A percentile compares a stretch with the other conserved stretches of the same genome.
Evolutionary conservation across 1,140 invertebrate species (phyloP).

Genomic region (Colletes latitarsis): DNA sequence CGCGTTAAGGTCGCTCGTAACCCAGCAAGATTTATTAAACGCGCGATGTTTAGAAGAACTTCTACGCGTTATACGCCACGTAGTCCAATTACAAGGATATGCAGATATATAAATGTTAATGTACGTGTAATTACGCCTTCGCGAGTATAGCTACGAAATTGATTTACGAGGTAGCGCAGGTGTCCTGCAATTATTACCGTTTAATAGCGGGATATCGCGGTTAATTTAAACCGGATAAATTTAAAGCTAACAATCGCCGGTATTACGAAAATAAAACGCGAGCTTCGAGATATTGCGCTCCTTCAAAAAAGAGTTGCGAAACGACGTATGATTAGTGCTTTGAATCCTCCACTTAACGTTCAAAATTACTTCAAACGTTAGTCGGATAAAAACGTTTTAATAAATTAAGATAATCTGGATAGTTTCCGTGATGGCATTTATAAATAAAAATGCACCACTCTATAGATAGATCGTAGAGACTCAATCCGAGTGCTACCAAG

Average conservation of each 20-base stretch:
- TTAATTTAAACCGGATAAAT: constrained; percentile 17
- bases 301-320: too few species aligned
- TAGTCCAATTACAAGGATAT: neutral
- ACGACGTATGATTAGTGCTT: too few species aligned
- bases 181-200: constrained; percentile 33
- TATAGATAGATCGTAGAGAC: too few species aligned
- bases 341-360: too few species aligned
- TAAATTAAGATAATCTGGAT: too few species aligned
- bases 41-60: too few species aligned
- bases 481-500: too few species aligned
- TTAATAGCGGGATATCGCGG: constrained; percentile 19
- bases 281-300: too few species aligned
- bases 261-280: neutral
- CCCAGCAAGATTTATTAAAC: neutral
- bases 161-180: constrained; percentile 41
- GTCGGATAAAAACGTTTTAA: too few species aligned
- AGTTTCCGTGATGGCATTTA: too few species aligned
- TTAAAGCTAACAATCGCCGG: neutral
- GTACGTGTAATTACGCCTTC: neutral
- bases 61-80: neutral
- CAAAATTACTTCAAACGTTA: too few species aligned
- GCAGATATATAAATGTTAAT: constrained; percentile 24
- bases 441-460: too few species aligned
- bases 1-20: neutral
- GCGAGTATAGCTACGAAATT: neutral